Conservation (phyloP, 2,797 vertebrate species). For the Miichthys miiuy region DNA sequence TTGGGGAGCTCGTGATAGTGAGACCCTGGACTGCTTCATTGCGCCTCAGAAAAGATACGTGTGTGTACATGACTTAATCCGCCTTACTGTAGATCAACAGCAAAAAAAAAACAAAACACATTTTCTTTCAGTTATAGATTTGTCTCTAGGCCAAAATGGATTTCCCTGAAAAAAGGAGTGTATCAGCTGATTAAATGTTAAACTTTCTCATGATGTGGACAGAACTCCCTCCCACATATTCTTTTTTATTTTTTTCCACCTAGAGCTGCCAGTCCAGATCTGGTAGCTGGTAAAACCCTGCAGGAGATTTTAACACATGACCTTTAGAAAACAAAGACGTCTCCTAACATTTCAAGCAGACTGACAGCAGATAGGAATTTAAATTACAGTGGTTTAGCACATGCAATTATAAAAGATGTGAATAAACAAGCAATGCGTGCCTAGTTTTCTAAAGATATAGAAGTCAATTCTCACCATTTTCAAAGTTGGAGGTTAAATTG, state of each 20-base stretch:
- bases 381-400: background rate
- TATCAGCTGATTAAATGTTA: background rate
- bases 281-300: background rate
- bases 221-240: background rate
- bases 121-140: background rate
- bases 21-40: background rate
- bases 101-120: background rate
- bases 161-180: background rate
- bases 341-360: background rate
- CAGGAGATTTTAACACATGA: background rate
- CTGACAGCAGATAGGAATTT: background rate
- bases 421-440: too few species aligned
- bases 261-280: background rate
- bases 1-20: constrained; percentile 5
- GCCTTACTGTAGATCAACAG: background rate
- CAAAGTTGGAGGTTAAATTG: background rate
- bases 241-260: background rate
- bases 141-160: background rate
- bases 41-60: background rate
- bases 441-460: background rate
- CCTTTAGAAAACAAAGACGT: background rate
- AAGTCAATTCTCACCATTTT: constrained; percentile 48
- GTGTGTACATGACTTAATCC: constrained; percentile 14
- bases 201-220: background rate
- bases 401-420: background rate